phyloP scores from a whole-genome alignment of 2,797 vertebrate genomes.

The Lithobates pipiens region DNA sequence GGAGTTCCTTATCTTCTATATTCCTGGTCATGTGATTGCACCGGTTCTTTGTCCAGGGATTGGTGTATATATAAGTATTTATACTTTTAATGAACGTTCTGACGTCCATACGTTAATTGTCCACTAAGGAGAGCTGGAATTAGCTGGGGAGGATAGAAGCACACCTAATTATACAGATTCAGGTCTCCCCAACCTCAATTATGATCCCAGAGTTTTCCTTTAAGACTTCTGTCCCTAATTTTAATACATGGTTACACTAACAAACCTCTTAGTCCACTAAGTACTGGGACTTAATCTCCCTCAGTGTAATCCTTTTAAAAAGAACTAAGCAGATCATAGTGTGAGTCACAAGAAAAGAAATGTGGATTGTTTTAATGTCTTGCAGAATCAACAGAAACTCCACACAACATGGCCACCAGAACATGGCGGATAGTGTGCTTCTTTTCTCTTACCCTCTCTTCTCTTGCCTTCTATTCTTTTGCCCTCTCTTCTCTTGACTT shows the following conservation, averaged over 20 bases:
- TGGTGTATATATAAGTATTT: background rate
- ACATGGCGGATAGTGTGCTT: no score
- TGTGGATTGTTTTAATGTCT: slow-evolving; percentile 36
- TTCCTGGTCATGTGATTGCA: no score
- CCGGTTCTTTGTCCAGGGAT: no score
- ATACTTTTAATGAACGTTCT: background rate
- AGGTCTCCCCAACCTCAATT: background rate
- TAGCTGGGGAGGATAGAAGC: background rate
- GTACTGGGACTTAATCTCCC: slow-evolving; percentile 55
- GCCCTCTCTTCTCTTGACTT: no score
- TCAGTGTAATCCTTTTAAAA: slow-evolving; percentile 56
- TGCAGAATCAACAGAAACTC: background rate
- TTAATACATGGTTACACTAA: slow-evolving; percentile 55
- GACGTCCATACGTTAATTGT: background rate
- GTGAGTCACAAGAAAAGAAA: slow-evolving; percentile 54
- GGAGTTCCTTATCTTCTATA: no score
- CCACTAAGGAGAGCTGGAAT: background rate
- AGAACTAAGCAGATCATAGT: slow-evolving; percentile 56
- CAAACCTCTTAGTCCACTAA: slow-evolving; percentile 57
- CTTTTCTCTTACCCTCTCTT: no score
- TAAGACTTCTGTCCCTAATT: slow-evolving; percentile 52
- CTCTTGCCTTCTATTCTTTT: no score
- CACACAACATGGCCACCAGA: background rate
- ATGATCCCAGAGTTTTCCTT: slow-evolving; percentile 35
- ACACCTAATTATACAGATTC: background rate